Evolutionary conservation across 2,888 invertebrate genomes (phyloP).

Genomic region (Meiosimyza decipiens): DNA sequence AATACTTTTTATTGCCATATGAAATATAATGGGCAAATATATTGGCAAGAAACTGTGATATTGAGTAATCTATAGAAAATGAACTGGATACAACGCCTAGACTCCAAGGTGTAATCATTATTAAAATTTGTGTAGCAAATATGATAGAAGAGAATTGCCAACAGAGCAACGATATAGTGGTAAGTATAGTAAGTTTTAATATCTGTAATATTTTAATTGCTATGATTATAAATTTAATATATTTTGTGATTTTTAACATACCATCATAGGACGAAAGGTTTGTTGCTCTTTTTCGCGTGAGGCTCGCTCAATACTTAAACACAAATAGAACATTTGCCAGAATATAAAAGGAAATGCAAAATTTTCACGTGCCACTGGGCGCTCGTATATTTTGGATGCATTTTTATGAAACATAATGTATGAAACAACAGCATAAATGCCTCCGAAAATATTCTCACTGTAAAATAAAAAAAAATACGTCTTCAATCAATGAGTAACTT

Average conservation of each 20-base stretch:
- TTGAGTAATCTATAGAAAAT: constrained; percentile 61
- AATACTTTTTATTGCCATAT: constrained; percentile 60
- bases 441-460: constrained; percentile 79
- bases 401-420: constrained; percentile 88
- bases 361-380: constrained; percentile 87
- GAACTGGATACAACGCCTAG: constrained; percentile 67
- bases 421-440: constrained; percentile 75
- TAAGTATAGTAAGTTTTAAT: constrained; percentile 58
- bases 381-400: constrained; percentile 86
- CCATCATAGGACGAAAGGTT: constrained; percentile 50
- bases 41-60: constrained; percentile 62
- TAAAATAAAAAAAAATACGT: constrained; percentile 23
- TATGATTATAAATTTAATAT: background rate
- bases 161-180: constrained; percentile 66
- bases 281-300: constrained; percentile 51
- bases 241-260: constrained; percentile 30
- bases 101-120: constrained; percentile 78
- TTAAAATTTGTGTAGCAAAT: constrained; percentile 79
- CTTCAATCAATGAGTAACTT: too few relatives aligned
- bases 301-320: constrained; percentile 68
- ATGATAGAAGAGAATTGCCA: constrained; percentile 90
- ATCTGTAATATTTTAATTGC: constrained; percentile 48
- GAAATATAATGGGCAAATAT: constrained; percentile 59
- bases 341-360: constrained; percentile 85
- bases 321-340: constrained; percentile 77